Evolutionary conservation across 2,113 vertebrate species (phyloP).

Genomic region (Pseudorectes ferrugineus): DNA sequence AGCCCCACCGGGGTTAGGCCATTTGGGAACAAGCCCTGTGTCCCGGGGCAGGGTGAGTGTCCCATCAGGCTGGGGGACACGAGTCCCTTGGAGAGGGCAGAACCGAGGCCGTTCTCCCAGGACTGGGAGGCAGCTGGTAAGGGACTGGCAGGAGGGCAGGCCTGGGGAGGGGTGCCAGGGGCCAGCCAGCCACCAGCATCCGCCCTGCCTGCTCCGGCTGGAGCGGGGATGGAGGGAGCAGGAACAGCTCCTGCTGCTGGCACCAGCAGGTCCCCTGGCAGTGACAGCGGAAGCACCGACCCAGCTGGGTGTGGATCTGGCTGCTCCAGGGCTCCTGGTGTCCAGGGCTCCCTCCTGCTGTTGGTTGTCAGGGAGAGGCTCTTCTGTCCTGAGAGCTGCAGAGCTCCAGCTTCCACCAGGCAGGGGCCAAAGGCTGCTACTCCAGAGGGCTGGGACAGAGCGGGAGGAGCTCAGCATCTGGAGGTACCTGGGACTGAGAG

Average conservation of each 20-base stretch:
- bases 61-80: background rate
- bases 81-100: background rate
- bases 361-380: background rate
- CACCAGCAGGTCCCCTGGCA: background rate
- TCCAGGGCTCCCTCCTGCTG: background rate
- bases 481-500: background rate
- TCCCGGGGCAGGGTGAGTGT: background rate
- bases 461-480: background rate
- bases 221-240: background rate
- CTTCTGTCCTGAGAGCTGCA: background rate
- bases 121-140: background rate
- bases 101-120: too few relatives aligned
- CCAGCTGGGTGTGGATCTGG: background rate
- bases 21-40: background rate
- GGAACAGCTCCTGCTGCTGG: background rate
- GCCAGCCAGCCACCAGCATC: background rate
- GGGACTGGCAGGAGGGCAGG: background rate
- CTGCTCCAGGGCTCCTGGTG: background rate
- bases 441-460: background rate
- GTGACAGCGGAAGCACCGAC: background rate
- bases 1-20: background rate
- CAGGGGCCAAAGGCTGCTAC: background rate
- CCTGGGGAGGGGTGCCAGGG: background rate
- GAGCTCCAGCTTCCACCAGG: background rate
- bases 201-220: accelerated